These are phyloP conservation scores for Bombus confusus DNA, from an alignment of 1,140 invertebrate genomes.

Conservation along the genomic window DNA sequence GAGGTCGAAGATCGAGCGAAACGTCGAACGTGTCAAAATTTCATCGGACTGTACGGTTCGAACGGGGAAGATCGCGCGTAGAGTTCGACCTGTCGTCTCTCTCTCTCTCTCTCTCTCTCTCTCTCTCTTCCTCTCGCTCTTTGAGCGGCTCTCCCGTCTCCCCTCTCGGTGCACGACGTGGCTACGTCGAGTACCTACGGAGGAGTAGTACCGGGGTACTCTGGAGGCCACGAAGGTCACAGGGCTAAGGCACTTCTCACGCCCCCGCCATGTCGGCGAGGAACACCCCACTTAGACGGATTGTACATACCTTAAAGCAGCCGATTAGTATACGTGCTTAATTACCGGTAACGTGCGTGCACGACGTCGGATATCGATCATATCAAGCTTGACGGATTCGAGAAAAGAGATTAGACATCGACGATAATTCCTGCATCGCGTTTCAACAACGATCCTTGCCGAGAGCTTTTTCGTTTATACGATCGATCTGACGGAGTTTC, in stretches of 20 bases:
- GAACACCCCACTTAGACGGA: constrained; percentile 78
- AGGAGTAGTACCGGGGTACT: constrained; percentile 70
- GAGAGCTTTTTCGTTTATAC: background rate
- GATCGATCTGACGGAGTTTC: background rate
- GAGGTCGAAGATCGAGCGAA: constrained; percentile 75
- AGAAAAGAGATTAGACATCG: constrained; percentile 4
- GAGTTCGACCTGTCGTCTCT: constrained; percentile 27
- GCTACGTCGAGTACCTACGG: constrained; percentile 64
- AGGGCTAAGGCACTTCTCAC: constrained; percentile 82
- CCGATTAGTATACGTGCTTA: constrained; percentile 81
- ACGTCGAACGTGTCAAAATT: constrained; percentile 82
- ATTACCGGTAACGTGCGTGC: constrained; percentile 79
- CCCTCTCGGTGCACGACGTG: constrained; percentile 54
- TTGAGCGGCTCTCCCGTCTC: background rate
- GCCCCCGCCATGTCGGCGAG: constrained; percentile 78
- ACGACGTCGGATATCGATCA: constrained; percentile 78
- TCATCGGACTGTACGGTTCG: constrained; percentile 71
- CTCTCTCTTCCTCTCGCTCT: constrained; percentile 10
- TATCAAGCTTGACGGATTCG: constrained; percentile 33
- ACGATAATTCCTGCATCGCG: constrained; percentile 18
- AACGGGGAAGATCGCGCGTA: constrained; percentile 50
- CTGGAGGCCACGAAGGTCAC: constrained; percentile 78
- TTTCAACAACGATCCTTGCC: background rate
- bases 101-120: constrained; percentile 5
- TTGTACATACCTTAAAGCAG: constrained; percentile 77